Base-by-base conservation (phyloP, 2,113 vertebrate species). In the Tyrannus savana region DNA sequence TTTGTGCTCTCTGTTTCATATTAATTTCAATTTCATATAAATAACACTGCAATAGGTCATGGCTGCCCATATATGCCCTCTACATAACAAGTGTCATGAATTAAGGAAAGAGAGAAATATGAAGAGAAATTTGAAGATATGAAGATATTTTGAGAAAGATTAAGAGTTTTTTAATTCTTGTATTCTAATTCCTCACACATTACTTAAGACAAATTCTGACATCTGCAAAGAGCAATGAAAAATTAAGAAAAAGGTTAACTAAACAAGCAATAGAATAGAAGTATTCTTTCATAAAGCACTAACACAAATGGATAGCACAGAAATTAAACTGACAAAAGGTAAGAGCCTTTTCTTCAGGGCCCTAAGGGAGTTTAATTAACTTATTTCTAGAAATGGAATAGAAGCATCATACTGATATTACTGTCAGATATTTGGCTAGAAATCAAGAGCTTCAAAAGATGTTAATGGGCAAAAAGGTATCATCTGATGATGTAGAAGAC, bases 391-490 rank as follows among this genome's bases (percentile, higher is more conserved):
- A 89, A 96, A 90, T 30, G 19, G 7, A 31, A 83, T 69, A 44
- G 79, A 94, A 94, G 74, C 63, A 75, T 90, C 91, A 69, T 66
- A 66, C 37, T 81, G 85, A 90, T 93, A 87, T 91, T 87, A 60
- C 56, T 96, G 94, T 92, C 91, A 96, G 80, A 86, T 94, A 94
- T 74, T 96, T 97, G 96, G 95, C 96, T 92, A 87, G 64, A 95
- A 96, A 82, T 93, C 95, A 95, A 95, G 67, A 87, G 71, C 64
- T 94, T 95, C 86, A 92, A 78, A 96, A 94, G 63, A 59, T n/a
- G 28, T 87, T 78, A 94, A 91, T 75, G 52, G 41, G 23, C 35
- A 23, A 79, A 93, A 86, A 86, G 53, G 68, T 83, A 94, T 85
- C 62, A 87, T 77, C 77, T 96, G 87, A 82, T 3, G 5, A 55